Base-by-base conservation (phyloP, 2,888 invertebrate species). In the Dasysyrphus albostriatus region DNA sequence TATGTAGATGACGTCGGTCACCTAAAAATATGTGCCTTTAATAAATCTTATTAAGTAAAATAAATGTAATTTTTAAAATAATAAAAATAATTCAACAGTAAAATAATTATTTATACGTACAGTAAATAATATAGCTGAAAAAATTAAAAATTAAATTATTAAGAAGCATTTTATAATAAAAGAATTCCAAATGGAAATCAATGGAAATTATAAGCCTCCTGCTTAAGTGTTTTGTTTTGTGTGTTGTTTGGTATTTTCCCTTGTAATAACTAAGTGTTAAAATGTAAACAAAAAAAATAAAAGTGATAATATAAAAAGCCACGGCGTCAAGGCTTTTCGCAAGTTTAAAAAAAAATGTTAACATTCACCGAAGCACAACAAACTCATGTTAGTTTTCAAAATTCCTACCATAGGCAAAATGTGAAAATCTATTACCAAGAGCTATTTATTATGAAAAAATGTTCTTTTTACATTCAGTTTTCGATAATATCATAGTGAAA, bases 121-220 rank as follows among this genome's bases (percentile, higher is more conserved):
- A 32, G 16, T 34, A 42, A 29, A 56, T 44, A 72, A 34, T 47
- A n/a, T 12, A 44, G 51, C 14, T 61, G n/a, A 49, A 12, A 49
- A n/a, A 39, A 3, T 8, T 9, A 59, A 49, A 77, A 69, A 42
- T n/a, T n/a, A 37, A 74, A 58, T 58, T 9, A 58, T 58, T 8
- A 59, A 65, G 56, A 58, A 24, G 65, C 69, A 14, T 19, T 29
- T 29, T 5, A 10, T 61, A 56, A 74, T 69, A 29, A 67, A 70
- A 47, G 65, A 58, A 59, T 65, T 19, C 54, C 47, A 61, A 84
- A 73, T 58, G 56, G 58, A 84, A 85, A 85, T 81, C 85, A 63
- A 85, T 85, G 77, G 69, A 77, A 85, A 85, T 85, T 85, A 85
- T 82, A 70, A 70, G 24, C 24, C 51, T 16, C 67, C 37, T 42